phyloP scores from a whole-genome alignment of 2,888 invertebrate genomes.

The Chironomus riparius region DNA sequence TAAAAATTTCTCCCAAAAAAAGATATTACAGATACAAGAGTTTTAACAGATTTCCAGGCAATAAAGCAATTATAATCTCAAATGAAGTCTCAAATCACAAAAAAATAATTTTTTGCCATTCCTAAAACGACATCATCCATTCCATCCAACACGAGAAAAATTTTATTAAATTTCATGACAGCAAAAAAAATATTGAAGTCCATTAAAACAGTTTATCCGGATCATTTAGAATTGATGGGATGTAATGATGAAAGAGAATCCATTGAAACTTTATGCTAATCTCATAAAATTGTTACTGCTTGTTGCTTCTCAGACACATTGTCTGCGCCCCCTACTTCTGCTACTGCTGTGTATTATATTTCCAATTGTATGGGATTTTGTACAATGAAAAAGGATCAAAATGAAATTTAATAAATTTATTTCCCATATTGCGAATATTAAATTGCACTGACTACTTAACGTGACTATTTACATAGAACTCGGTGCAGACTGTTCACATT shows the following conservation, averaged over 20 bases:
- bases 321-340: too few species aligned
- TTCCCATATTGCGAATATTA: neutral
- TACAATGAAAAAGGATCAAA: neutral
- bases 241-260: neutral
- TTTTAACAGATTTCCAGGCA: constrained; percentile 26
- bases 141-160: neutral
- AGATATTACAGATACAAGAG: neutral
- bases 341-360: too few species aligned
- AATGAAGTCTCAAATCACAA: neutral
- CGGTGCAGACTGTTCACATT: neutral
- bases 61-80: constrained; percentile 26
- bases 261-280: constrained; percentile 14
- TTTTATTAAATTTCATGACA: constrained; percentile 18
- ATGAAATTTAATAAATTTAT: neutral
- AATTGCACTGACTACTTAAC: too few species aligned
- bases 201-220: constrained; percentile 26
- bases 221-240: constrained; percentile 24
- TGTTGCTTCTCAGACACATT: too few species aligned
- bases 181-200: neutral
- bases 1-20: too few species aligned
- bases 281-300: neutral
- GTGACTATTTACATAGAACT: too few species aligned
- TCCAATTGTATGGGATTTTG: too few species aligned
- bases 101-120: neutral
- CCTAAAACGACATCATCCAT: too few species aligned